These are phyloP conservation scores for Saccostrea glomerata DNA, from an alignment of 1,140 invertebrate species.

Conservation along the genomic window DNA sequence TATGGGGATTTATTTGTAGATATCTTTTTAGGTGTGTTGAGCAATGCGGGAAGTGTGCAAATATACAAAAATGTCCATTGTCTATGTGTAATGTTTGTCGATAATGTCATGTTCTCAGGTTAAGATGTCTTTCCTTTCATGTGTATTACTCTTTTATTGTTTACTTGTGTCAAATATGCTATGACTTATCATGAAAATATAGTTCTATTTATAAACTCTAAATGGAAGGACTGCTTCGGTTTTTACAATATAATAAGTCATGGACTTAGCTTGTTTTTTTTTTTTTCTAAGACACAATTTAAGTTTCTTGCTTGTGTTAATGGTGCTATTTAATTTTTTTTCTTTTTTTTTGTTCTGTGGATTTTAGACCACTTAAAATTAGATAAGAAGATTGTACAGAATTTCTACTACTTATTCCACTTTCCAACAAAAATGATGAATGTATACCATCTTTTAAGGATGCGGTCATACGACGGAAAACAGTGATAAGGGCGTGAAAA, in stretches of 20 bases:
- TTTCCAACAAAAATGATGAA: too few species aligned
- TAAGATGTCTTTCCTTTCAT: conserved; percentile 12
- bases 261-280: neutral
- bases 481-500: too few species aligned
- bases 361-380: too few species aligned
- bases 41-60: conserved; percentile 34
- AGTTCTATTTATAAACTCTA: neutral
- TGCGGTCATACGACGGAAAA: too few species aligned
- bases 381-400: too few species aligned
- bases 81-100: conserved; percentile 1
- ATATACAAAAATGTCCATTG: neutral
- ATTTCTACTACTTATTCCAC: too few species aligned
- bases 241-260: neutral
- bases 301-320: conserved; percentile 28
- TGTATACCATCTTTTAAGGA: too few species aligned
- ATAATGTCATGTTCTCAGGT: conserved; percentile 33
- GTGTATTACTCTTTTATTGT: neutral
- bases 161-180: neutral
- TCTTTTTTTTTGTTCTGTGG: neutral
- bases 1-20: neutral
- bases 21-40: neutral
- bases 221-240: neutral
- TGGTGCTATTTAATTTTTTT: conserved; percentile 29
- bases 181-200: neutral
- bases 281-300: conserved; percentile 2